Evolutionary conservation across 53 echinoderm and acorn worm genomes (phyloP).

Genomic region (Hippasteria phrygiana): DNA sequence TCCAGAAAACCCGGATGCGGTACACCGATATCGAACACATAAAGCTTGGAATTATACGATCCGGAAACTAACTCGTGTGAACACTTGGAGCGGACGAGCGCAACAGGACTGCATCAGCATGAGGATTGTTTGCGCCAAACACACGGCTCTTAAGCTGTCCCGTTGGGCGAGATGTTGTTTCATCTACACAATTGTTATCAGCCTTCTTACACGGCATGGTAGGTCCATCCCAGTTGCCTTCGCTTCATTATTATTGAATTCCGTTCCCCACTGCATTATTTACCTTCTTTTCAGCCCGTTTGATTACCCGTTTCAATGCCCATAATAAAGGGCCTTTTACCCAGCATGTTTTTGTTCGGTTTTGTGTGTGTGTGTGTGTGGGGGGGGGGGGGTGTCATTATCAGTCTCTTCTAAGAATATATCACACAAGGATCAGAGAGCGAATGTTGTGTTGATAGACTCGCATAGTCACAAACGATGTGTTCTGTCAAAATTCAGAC

Average conservation of each 20-base stretch:
- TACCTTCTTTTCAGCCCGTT: not conserved
- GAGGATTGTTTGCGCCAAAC: not conserved
- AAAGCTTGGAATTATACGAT: not conserved
- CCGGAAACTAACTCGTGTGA: not conserved
- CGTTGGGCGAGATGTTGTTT: conserved; percentile 8
- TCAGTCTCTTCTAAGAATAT: not conserved
- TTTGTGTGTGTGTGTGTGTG: too few relatives aligned
- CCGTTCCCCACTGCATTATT: not conserved
- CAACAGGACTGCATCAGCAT: not conserved
- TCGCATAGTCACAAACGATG: not conserved
- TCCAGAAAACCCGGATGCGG: not conserved
- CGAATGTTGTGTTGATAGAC: not conserved
- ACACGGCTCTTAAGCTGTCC: not conserved
- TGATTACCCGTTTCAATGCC: not conserved
- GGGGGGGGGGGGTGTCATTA: too few relatives aligned
- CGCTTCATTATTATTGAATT: conserved; percentile 23
- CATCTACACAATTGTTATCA: not conserved
- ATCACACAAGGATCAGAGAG: not conserved
- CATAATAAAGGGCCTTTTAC: not conserved
- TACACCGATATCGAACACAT: not conserved
- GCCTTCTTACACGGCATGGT: conserved; percentile 31
- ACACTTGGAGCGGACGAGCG: not conserved
- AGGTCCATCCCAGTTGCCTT: conserved; percentile 2
- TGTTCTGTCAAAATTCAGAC: not conserved
- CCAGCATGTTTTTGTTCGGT: not conserved